A percentile compares a stretch with the other conserved stretches of the same genome.
Conservation (phyloP, 2,888 invertebrate species). For the Pseudoips prasinana region DNA sequence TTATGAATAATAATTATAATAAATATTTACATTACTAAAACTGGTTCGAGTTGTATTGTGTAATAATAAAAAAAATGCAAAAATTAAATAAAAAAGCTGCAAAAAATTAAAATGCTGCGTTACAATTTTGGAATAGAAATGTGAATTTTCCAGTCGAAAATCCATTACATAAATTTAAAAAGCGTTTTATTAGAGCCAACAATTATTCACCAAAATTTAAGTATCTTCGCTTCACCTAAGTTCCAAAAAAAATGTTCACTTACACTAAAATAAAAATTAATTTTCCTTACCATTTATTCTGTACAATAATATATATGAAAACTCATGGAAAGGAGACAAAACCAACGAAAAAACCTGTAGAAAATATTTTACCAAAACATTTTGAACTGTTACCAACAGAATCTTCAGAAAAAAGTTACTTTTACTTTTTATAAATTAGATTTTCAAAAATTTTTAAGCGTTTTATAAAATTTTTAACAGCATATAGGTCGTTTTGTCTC, state of each 20-base stretch:
- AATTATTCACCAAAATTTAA: constrained; percentile 29
- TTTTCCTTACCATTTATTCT: constrained; percentile 40
- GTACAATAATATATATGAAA: constrained; percentile 44
- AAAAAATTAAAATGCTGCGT: constrained; percentile 16
- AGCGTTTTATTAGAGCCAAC: constrained; percentile 13
- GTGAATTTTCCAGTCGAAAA: constrained; percentile 8
- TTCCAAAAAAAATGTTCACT: constrained; percentile 20
- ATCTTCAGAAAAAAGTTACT: no score
- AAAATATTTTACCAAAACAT: no score
- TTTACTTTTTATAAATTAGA: no score
- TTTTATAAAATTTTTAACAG: constrained; percentile 12
- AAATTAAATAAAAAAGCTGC: constrained; percentile 11
- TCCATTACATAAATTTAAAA: constrained; percentile 3
- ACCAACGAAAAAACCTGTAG: no score
- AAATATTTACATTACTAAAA: constrained; percentile 39
- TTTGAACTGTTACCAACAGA: no score
- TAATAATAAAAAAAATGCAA: constrained; percentile 1
- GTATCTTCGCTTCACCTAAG: constrained; percentile 42
- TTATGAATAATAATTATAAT: constrained; percentile 19
- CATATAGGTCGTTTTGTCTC: constrained; percentile 33
- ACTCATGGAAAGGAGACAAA: constrained; percentile 41
- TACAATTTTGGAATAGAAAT: constrained; percentile 13
- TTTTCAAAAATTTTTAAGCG: constrained; percentile 14
- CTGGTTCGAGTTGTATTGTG: constrained; percentile 24
- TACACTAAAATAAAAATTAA: constrained; percentile 37